Conservation (phyloP, 2,888 invertebrate species). For the Tenthredo livida region DNA sequence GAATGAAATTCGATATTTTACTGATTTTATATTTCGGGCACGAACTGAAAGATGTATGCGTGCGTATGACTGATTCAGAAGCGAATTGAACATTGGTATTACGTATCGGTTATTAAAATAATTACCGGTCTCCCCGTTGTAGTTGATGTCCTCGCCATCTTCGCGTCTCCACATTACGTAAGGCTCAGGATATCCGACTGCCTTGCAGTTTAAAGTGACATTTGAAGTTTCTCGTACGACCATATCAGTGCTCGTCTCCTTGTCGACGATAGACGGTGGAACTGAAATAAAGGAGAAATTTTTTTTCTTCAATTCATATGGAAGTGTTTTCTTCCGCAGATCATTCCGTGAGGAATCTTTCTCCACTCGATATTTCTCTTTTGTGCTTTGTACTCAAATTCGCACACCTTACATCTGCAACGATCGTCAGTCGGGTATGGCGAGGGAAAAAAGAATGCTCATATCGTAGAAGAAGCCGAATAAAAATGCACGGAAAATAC, state of each 20-base stretch:
- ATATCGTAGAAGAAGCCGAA: not conserved
- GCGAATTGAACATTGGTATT: not conserved
- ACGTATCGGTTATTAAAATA: slow-evolving; percentile 38
- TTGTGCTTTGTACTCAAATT: not conserved
- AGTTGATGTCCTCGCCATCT: slow-evolving; percentile 93
- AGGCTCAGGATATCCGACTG: slow-evolving; percentile 93
- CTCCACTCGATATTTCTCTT: not conserved
- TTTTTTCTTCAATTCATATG: not conserved
- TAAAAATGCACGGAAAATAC: not conserved
- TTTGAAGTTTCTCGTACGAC: slow-evolving; percentile 94
- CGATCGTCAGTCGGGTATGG: not conserved
- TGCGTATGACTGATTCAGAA: not conserved
- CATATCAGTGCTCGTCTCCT: slow-evolving; percentile 95
- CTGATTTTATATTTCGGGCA: not conserved
- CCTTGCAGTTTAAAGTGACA: slow-evolving; percentile 92
- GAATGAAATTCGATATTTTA: slow-evolving; percentile 13
- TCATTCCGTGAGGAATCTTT: not conserved
- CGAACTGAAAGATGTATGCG: not conserved
- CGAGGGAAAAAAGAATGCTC: not conserved
- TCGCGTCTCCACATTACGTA: slow-evolving; percentile 96
- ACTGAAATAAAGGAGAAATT: slow-evolving; percentile 81
- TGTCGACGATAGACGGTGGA: slow-evolving; percentile 93
- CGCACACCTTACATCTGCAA: slow-evolving; percentile 8
- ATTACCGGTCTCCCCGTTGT: slow-evolving; percentile 93
- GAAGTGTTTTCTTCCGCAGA: not conserved